Evolutionary conservation across 1,140 invertebrate genomes (phyloP).

Genomic region (Ceratosolen fusciceps): DNA sequence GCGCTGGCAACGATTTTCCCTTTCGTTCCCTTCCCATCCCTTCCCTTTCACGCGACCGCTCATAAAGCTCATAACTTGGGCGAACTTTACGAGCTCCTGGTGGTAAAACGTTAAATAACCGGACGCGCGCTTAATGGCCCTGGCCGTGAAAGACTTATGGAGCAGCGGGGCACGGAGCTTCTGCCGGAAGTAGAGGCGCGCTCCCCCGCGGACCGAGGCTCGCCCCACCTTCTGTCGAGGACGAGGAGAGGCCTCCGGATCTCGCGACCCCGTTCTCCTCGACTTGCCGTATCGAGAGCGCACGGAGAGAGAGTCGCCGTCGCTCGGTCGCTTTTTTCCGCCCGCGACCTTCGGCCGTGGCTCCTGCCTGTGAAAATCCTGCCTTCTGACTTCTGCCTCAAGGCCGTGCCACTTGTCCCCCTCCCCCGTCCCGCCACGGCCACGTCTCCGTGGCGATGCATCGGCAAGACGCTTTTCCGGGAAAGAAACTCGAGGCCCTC

Average conservation of each 20-base stretch:
- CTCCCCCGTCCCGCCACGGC: background rate
- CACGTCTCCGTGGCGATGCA: background rate
- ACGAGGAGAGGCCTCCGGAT: background rate
- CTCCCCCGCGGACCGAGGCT: too few relatives aligned
- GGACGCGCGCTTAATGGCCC: too few relatives aligned
- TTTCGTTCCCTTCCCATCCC: too few relatives aligned
- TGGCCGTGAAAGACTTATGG: background rate
- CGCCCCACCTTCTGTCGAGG: too few relatives aligned
- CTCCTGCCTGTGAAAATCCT: slow-evolving; percentile 1
- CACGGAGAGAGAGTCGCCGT: slow-evolving; percentile 1
- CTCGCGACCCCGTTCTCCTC: background rate
- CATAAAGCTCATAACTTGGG: too few relatives aligned
- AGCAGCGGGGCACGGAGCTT: background rate
- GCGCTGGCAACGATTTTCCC: too few relatives aligned
- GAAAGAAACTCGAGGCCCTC: slow-evolving; percentile 7
- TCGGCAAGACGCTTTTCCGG: slow-evolving; percentile 28
- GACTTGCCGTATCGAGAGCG: background rate
- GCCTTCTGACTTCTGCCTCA: slow-evolving; percentile 1
- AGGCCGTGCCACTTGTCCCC: slow-evolving; percentile 22
- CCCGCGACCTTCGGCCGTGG: background rate
- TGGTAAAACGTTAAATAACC: background rate
- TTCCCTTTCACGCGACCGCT: too few relatives aligned
- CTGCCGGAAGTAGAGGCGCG: too few relatives aligned
- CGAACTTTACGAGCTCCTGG: background rate
- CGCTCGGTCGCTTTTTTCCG: background rate